Conservation (phyloP, 2,797 vertebrate species). For the Acanthiza pusilla region DNA sequence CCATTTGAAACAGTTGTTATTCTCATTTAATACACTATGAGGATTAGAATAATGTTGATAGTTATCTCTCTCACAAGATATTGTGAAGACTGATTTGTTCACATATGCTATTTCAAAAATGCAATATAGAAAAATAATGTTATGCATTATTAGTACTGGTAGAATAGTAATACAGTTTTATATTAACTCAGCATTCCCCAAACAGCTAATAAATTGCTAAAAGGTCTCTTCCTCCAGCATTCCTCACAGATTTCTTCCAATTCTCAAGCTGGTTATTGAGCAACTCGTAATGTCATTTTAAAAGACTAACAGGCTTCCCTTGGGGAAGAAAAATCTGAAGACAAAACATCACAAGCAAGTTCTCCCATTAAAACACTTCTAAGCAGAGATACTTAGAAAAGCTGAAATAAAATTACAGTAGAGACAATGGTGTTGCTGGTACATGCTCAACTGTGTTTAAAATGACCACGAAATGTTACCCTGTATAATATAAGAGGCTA, state of each 20-base stretch:
- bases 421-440: background rate
- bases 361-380: background rate
- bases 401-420: background rate
- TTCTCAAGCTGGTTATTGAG: conserved; percentile 13
- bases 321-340: background rate
- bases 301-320: conserved; percentile 19
- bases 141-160: conserved; percentile 4
- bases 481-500: background rate
- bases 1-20: background rate
- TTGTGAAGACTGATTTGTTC: background rate
- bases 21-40: background rate
- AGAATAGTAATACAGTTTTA: background rate
- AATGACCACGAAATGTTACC: background rate
- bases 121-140: conserved; percentile 17
- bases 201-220: background rate
- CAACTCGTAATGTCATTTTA: conserved; percentile 26
- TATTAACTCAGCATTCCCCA: background rate
- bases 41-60: conserved; percentile 1
- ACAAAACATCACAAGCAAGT: conserved; percentile 3
- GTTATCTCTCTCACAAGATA: conserved; percentile 6
- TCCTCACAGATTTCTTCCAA: background rate
- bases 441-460: background rate
- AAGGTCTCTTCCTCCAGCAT: background rate
- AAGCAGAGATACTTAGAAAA: background rate
- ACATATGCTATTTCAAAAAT: background rate